These are phyloP conservation scores for Oscheius onirici DNA, from an alignment of 2,888 invertebrate species.

Conservation along the genomic window DNA sequence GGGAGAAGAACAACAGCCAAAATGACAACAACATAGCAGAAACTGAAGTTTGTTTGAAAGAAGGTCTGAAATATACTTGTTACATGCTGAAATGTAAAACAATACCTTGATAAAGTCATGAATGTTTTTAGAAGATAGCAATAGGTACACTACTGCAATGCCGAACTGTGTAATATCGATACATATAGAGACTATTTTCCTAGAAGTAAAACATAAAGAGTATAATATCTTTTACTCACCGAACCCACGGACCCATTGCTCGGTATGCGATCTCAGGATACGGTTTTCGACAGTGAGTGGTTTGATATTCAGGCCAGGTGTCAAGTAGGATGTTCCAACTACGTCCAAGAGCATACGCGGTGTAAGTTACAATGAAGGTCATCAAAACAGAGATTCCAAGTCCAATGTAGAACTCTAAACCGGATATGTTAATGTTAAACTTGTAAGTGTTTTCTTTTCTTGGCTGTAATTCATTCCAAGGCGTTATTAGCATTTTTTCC, in stretches of 20 bases:
- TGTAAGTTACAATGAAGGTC: constrained; percentile 59
- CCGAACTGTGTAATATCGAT: constrained; percentile 67
- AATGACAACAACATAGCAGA: constrained; percentile 64
- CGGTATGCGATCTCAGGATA: constrained; percentile 68
- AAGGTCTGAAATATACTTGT: constrained; percentile 46
- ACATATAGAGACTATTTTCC: constrained; percentile 58
- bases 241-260: constrained; percentile 56
- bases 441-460: too few relatives aligned
- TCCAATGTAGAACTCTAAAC: constrained; percentile 62
- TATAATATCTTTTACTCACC: constrained; percentile 33
- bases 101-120: constrained; percentile 62
- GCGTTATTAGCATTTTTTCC: too few relatives aligned
- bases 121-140: constrained; percentile 68
- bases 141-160: constrained; percentile 63
- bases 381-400: constrained; percentile 56
- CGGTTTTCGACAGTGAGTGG: constrained; percentile 68
- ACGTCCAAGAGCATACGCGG: constrained; percentile 64
- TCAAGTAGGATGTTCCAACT: constrained; percentile 66
- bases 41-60: constrained; percentile 47
- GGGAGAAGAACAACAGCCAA: constrained; percentile 65
- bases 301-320: constrained; percentile 63
- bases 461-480: too few relatives aligned
- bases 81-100: not conserved
- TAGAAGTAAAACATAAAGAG: constrained; percentile 32
- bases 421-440: too few relatives aligned